Evolutionary conservation across 64 coral and sea anemone species (phyloP), one percentile per base, ranked within the genome.

Genomic region (Stichodactyla helianthus): DNA sequence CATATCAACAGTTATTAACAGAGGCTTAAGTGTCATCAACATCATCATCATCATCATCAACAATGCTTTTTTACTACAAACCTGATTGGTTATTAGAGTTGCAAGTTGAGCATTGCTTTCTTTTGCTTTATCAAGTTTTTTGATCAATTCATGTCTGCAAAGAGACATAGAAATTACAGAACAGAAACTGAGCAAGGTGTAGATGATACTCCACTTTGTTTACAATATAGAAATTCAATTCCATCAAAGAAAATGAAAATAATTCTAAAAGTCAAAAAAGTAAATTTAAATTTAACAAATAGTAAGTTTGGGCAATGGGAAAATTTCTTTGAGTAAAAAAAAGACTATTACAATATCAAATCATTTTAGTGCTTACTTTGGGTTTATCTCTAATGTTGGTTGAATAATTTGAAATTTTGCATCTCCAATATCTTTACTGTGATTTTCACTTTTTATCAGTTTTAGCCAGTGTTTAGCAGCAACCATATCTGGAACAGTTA

Each of bases 401-500:
- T 98, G 96, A 53, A 98, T 77, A 65, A 98, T 89, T 28, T 98
- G 89, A 50, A 87, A 94, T 68, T 98, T 98, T 13, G 88, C 77
- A 83, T 86, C 86, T 85, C 85, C 96, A 8, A 98, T 90, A 27
- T 98, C 90, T 79, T 98, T 89, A 23, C 52, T 82, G 12, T 86
- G 88, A 68, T 93, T 92, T 44, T 89, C 87, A 13, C 87, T 79
- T 65, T 78, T 90, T 54, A 95, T 95, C 14, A 95, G 84, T 88
- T 92, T 98, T 8, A 98, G 31, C 96, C 96, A 98, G 65, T 94
- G 93, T 88, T 94, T 98, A 27, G 96, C 96, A 31, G 96, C 96
- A 35, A 92, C 96, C 96, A 98, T 98, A 77, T 98, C 96, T 83
- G 96, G 87, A 19, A 98, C 93, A 23, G 96, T 98, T n/a, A 98